These are phyloP conservation scores for Tetramorium alpestre DNA, from an alignment of 1,140 invertebrate species.

Conservation along the genomic window DNA sequence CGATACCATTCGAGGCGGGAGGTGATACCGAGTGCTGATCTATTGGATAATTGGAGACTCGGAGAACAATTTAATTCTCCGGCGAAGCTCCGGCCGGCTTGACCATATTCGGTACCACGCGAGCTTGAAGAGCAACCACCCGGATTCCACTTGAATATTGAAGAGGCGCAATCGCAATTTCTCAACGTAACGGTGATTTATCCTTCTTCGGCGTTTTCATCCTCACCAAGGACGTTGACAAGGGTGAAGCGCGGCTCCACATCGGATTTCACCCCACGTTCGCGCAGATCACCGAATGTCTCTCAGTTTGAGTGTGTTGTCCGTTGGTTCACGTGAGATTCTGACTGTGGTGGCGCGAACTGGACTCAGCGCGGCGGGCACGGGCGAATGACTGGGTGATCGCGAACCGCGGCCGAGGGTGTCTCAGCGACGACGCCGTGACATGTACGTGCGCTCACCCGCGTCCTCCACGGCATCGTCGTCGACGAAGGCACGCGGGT, in stretches of 20 bases:
- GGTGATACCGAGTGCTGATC: not conserved
- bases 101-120: not conserved
- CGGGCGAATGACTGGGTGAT: constrained; percentile 13
- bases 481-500: constrained; percentile 57
- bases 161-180: not conserved
- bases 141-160: not conserved
- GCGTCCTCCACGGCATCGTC: constrained; percentile 60
- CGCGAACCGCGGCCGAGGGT: constrained; percentile 3
- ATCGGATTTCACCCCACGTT: not conserved
- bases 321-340: not conserved
- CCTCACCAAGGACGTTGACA: not conserved
- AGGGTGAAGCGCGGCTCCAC: too few relatives aligned
- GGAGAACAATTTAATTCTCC: not conserved
- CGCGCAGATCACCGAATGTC: not conserved
- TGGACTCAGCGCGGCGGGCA: not conserved
- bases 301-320: not conserved
- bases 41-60: constrained; percentile 3
- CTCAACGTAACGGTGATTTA: not conserved
- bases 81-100: not conserved
- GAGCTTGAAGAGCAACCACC: not conserved
- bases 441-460: constrained; percentile 72
- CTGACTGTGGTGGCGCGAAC: not conserved
- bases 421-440: constrained; percentile 63
- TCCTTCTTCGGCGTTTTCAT: not conserved
- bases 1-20: not conserved